Evolutionary conservation across 2,113 vertebrate genomes (phyloP).

Genomic region (Arenaria interpres): DNA sequence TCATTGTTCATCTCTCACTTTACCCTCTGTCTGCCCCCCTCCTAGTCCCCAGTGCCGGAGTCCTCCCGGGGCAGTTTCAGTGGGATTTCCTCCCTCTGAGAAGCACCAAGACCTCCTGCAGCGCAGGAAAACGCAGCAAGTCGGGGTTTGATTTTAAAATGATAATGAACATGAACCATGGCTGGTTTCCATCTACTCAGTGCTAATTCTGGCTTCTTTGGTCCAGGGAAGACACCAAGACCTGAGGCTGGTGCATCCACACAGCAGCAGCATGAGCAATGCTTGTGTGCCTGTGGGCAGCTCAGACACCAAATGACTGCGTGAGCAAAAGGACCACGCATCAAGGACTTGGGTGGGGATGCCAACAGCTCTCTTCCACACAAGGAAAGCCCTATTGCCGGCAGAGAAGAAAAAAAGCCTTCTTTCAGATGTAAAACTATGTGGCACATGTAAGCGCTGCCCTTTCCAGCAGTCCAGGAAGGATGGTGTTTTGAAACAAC

Average conservation of each 20-base stretch:
- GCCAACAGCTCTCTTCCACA: background rate
- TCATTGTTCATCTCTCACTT: background rate
- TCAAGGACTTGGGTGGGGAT: background rate
- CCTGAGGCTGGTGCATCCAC: background rate
- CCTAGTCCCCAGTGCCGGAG: background rate
- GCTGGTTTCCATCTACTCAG: background rate
- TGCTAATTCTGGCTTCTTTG: background rate
- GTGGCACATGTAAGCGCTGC: background rate
- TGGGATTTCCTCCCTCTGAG: background rate
- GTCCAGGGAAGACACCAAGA: background rate
- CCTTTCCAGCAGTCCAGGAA: background rate
- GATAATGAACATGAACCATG: accelerated
- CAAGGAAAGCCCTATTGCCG: background rate
- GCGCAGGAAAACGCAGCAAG: background rate
- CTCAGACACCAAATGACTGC: accelerated
- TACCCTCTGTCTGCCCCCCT: background rate
- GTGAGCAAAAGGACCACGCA: accelerated
- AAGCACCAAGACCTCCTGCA: background rate
- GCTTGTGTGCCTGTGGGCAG: background rate
- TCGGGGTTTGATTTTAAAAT: background rate
- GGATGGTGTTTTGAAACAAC: background rate
- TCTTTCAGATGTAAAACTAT: background rate
- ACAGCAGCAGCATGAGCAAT: accelerated
- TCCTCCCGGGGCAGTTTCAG: background rate
- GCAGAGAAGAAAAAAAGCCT: background rate